phyloP scores from a whole-genome alignment of 2,797 vertebrate genomes.

The Cryptoprocta ferox region DNA sequence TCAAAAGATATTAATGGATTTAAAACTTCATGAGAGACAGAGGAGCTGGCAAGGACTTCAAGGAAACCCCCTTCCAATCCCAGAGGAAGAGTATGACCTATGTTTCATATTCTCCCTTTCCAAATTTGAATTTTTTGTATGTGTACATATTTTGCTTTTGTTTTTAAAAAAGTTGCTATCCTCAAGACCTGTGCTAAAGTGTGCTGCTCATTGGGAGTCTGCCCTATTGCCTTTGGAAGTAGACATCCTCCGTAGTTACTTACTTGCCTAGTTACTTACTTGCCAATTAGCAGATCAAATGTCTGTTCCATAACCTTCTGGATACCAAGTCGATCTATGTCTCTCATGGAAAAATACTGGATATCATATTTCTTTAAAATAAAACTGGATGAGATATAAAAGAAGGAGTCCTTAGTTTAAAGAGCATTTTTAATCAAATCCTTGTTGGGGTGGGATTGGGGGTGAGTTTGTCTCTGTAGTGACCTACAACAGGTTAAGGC shows the following conservation, averaged over 20 bases:
- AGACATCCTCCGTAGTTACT: slow-evolving; percentile 58
- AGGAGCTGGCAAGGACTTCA: not conserved
- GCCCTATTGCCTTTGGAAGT: not conserved
- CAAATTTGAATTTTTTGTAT: slow-evolving; percentile 14
- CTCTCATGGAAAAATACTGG: slow-evolving; percentile 97
- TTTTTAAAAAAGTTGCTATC: slow-evolving; percentile 43
- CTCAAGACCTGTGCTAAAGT: slow-evolving; percentile 19
- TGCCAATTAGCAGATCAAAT: slow-evolving; percentile 93
- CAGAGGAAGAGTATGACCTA: not conserved
- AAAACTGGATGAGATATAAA: slow-evolving; percentile 87
- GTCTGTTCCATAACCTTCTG: slow-evolving; percentile 98
- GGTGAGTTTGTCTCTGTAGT: not conserved
- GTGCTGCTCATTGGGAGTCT: not conserved
- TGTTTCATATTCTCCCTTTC: slow-evolving; percentile 33
- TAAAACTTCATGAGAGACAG: not conserved
- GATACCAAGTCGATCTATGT: slow-evolving; percentile 97
- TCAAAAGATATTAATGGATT: slow-evolving; percentile 15
- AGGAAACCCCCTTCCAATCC: not conserved
- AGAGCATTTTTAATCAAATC: slow-evolving; percentile 50
- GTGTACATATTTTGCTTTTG: not conserved
- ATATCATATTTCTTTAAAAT: slow-evolving; percentile 96
- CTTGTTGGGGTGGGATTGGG: not conserved
- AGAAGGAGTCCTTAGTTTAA: slow-evolving; percentile 58
- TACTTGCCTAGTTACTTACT: slow-evolving; percentile 93
- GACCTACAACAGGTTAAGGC: not conserved